Evolutionary conservation across 2,113 vertebrate genomes (phyloP), one percentile per base, ranked within the genome.

Genomic region (Rhinoderma darwinii): DNA sequence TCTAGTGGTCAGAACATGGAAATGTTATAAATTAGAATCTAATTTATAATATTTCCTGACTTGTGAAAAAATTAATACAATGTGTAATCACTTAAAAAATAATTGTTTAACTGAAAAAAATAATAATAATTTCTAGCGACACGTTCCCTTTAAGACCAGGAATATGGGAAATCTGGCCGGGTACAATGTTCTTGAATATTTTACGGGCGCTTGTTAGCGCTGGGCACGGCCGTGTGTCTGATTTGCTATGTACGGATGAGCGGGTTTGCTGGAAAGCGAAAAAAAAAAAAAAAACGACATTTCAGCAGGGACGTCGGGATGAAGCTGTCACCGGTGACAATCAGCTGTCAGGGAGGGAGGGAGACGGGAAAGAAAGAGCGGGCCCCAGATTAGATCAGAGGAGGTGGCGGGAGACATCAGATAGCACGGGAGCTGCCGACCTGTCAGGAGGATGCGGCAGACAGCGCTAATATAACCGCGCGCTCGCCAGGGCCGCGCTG

Each of bases 231-330:
- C 84, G 37, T 44, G 30, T 41, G 54, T 63, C 9, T 50, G 84
- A 80, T 80, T 80, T 79, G 76, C 75, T 72, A 41, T 5, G 8
- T 63, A 78, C n/a, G 74, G 84, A 68, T 78, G 44, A 86, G 47
- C 47, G 9, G 76, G 15, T 30, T 39, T 59, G 66, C 37, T 72
- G 77, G 37, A 70, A 56, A 72, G n/a, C 32, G 27, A 20, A 14
- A 50, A 47, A 37, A 56, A 12, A 54, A 70, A 66, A 43, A 35
- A 85, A 47, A 80, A n/a, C n/a, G 79, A 73, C 35, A 73, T 86
- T 86, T 72, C 85, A 74, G 85, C 68, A 18, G 77, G 68, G 66
- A 43, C 8, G 17, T 35, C 22, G 9, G 22, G 66, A 81, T 80
- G 59, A 70, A n/a, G 5, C 77, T 59, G 76, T 43, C 85, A 72